A percentile compares a stretch with the other conserved stretches of the same genome.
Evolutionary conservation across 2,888 invertebrate species (phyloP).

Genomic region (Sinopyrophorus schimmeli): DNA sequence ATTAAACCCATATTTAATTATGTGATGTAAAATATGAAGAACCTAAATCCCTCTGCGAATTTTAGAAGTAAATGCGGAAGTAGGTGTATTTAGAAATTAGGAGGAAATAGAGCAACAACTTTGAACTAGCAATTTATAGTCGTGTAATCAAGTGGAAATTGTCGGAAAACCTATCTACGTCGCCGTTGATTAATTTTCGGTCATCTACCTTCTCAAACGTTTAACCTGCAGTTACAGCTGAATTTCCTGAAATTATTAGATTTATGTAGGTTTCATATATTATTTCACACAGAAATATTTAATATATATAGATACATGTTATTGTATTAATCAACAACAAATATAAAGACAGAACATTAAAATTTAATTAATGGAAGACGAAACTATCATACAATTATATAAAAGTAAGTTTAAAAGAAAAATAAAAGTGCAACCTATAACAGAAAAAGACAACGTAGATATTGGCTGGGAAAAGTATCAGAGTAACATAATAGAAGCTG

Average conservation of each 20-base stretch:
- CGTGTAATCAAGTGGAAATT: slow-evolving; percentile 1
- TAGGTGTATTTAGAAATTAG: too few species aligned
- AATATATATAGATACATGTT: too few species aligned
- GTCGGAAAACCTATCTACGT: background rate
- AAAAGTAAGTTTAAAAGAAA: background rate
- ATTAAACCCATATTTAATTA: too few species aligned
- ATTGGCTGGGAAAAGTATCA: background rate
- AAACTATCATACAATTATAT: too few species aligned
- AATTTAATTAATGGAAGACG: background rate
- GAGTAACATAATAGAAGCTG: slow-evolving; percentile 2
- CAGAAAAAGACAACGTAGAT: background rate
- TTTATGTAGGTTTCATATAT: too few species aligned
- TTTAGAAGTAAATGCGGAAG: too few species aligned
- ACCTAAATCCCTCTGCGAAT: too few species aligned
- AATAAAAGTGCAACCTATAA: background rate
- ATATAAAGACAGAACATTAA: slow-evolving; percentile 1
- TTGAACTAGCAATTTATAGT: background rate
- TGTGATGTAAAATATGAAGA: too few species aligned
- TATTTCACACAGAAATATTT: too few species aligned
- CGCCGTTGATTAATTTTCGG: background rate
- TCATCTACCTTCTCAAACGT: too few species aligned
- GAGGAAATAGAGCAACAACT: background rate
- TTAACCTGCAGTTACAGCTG: too few species aligned
- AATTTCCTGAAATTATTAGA: too few species aligned
- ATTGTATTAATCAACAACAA: slow-evolving; percentile 4